phyloP scores from a whole-genome alignment of 2,888 invertebrate species.

The Cryptosula pallasiana region DNA sequence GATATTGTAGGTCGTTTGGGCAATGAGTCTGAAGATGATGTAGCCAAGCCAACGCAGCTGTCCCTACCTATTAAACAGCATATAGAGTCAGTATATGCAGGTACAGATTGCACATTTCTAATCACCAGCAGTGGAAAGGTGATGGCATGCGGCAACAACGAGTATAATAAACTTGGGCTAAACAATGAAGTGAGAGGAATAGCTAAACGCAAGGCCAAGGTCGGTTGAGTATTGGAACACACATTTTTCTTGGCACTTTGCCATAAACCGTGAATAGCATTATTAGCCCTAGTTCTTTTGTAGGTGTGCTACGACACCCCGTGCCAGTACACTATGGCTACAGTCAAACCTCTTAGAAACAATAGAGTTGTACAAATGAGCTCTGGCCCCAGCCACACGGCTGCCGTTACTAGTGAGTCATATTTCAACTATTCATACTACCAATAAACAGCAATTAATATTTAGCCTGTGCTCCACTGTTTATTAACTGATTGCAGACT shows the following conservation, averaged over 20 bases:
- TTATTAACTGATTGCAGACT: constrained; percentile 33
- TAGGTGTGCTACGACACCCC: constrained; percentile 49
- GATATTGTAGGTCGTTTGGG: constrained; percentile 36
- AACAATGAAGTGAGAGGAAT: constrained; percentile 47
- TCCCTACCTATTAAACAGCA: constrained; percentile 39
- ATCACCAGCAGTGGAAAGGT: constrained; percentile 45
- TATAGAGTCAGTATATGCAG: constrained; percentile 42
- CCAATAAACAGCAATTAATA: not conserved
- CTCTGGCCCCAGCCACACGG: constrained; percentile 48
- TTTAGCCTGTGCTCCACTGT: not conserved
- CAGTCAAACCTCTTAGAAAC: constrained; percentile 45
- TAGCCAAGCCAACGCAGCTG: constrained; percentile 32
- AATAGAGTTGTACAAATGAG: constrained; percentile 40
- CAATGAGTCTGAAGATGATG: constrained; percentile 34
- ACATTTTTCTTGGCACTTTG: no score
- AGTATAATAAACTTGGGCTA: constrained; percentile 51
- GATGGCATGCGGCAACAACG: constrained; percentile 51
- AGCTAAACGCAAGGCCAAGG: constrained; percentile 38
- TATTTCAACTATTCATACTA: not conserved
- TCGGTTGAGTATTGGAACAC: no score
- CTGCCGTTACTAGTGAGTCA: constrained; percentile 33
- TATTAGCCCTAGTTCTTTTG: no score
- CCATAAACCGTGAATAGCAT: no score
- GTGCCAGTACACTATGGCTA: constrained; percentile 41
- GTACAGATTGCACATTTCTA: constrained; percentile 45